Evolutionary conservation across 2,113 vertebrate genomes (phyloP).

Genomic region (Coracopsis vasa): DNA sequence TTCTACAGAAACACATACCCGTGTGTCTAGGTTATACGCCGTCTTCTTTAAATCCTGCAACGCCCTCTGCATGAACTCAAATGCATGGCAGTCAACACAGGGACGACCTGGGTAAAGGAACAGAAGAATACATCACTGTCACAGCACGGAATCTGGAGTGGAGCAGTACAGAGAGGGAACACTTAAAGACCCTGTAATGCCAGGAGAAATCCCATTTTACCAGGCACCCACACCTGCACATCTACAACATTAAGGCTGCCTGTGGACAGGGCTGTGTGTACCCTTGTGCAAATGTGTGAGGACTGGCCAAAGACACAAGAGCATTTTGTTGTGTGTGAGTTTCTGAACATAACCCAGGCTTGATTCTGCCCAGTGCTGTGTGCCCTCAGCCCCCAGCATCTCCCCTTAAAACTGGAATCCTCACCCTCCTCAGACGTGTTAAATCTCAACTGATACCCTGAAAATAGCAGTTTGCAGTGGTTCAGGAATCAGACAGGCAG

Average conservation of each 20-base stretch:
- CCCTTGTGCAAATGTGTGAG: not conserved
- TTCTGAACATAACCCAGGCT: not conserved
- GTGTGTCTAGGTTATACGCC: conserved; percentile 85
- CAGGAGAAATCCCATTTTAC: not conserved
- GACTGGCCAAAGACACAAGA: not conserved
- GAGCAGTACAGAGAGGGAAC: not conserved
- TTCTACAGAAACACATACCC: conserved; percentile 74
- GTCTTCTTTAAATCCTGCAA: conserved; percentile 94
- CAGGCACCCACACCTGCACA: not conserved
- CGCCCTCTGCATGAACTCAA: conserved; percentile 98
- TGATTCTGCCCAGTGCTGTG: not conserved
- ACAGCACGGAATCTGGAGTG: not conserved
- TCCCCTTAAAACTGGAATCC: not conserved
- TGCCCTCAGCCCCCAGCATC: not conserved
- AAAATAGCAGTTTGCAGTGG: conserved; percentile 23
- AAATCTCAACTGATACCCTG: not conserved
- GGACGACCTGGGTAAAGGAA: conserved; percentile 81
- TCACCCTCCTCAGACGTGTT: not conserved
- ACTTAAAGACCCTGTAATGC: not conserved
- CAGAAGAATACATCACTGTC: not conserved
- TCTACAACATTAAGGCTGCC: not conserved
- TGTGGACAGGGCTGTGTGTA: not conserved
- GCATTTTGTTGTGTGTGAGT: not conserved
- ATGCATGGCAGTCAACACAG: conserved; percentile 95
- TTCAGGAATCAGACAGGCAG: conserved; percentile 17